A percentile compares a stretch with the other conserved stretches of the same genome.
These are phyloP conservation scores for Plebejus melissa DNA, from an alignment of 2,888 invertebrate genomes.

Conservation along the genomic window DNA sequence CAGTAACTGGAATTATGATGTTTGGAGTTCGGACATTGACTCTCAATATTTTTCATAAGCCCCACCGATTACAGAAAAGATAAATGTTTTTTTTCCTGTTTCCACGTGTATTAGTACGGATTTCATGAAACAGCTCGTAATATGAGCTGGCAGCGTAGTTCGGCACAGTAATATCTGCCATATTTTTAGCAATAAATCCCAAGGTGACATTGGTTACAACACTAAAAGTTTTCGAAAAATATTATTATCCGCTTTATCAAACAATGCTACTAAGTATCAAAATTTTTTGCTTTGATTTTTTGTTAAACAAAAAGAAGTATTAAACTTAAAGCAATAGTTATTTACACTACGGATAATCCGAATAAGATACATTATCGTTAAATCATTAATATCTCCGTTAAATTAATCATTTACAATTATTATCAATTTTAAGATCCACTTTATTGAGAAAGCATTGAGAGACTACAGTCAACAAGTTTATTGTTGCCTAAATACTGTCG, in stretches of 20 bases:
- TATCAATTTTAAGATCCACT: no score
- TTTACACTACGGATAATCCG: background rate
- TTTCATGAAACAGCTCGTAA: background rate
- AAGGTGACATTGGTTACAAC: slow-evolving; percentile 13
- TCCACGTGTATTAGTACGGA: background rate
- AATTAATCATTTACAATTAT: no score
- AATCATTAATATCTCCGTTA: no score
- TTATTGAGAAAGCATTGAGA: no score
- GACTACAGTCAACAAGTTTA: no score
- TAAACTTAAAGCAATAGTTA: background rate
- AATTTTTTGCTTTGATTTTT: no score
- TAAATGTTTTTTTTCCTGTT: background rate
- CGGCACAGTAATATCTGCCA: slow-evolving; percentile 3
- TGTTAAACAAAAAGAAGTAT: background rate
- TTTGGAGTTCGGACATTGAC: background rate
- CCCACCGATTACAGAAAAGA: background rate
- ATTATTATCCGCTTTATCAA: background rate
- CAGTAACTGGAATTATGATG: background rate
- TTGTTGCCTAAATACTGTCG: no score
- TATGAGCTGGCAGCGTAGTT: background rate
- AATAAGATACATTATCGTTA: no score
- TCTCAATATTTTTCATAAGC: background rate
- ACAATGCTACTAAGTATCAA: background rate
- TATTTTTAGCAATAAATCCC: slow-evolving; percentile 8
- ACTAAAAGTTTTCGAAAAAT: background rate